Evolutionary conservation across 2,797 vertebrate species (phyloP).

Genomic region (Syncerus caffer): DNA sequence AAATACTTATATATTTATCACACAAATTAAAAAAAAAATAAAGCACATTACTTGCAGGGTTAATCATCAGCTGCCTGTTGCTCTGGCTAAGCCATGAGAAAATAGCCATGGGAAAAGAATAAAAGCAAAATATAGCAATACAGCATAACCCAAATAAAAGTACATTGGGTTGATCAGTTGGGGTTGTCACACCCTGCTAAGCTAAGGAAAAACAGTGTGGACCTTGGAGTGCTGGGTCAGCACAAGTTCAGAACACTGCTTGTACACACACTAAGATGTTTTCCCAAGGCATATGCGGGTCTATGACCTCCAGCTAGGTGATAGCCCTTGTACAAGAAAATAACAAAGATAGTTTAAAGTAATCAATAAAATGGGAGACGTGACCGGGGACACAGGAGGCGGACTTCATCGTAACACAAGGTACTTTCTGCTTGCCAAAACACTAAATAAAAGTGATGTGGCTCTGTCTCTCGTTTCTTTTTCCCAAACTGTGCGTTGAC

Average conservation of each 20-base stretch:
- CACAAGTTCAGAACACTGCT: neutral
- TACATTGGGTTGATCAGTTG: neutral
- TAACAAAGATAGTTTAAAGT: neutral
- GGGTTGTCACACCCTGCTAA: neutral
- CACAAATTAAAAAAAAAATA: neutral
- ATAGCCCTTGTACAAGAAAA: neutral
- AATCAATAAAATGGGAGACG: neutral
- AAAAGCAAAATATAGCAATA: neutral
- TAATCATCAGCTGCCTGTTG: neutral
- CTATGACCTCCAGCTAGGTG: neutral
- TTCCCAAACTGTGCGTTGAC: neutral
- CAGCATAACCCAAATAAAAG: neutral
- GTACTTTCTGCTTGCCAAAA: neutral
- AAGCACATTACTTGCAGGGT: neutral
- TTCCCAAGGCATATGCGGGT: neutral
- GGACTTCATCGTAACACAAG: neutral
- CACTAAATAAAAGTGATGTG: neutral
- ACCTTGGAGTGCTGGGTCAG: neutral
- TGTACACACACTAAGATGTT: neutral
- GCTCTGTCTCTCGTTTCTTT: neutral
- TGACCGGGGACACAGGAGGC: neutral
- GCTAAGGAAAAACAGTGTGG: neutral
- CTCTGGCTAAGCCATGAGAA: neutral
- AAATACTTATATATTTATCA: neutral
- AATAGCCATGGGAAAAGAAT: neutral